phyloP scores from a whole-genome alignment of 2,797 vertebrate species.

The Amblyopsis hoosieri region DNA sequence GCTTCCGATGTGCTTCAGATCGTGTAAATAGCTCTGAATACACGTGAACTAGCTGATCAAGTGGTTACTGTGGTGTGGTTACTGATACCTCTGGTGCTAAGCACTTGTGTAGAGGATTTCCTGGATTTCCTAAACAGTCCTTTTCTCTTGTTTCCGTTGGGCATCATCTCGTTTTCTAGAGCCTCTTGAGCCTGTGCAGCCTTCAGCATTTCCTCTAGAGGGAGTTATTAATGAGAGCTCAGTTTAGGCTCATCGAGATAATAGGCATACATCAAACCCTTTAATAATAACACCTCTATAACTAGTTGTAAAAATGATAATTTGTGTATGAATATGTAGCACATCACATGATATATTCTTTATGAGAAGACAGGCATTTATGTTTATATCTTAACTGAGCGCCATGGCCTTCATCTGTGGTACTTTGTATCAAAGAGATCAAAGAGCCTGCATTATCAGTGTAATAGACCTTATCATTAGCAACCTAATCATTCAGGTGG shows the following conservation, averaged over 20 bases:
- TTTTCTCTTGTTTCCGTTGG: conserved; percentile 73
- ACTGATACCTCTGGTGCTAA: conserved; percentile 81
- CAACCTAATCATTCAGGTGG: too few species aligned
- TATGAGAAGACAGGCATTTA: background rate
- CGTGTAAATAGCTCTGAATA: background rate
- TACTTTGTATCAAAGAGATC: conserved; percentile 32
- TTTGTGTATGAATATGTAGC: too few species aligned
- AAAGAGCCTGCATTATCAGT: conserved; percentile 45
- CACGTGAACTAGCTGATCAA: background rate
- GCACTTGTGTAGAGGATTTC: conserved; percentile 79
- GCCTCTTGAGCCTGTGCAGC: conserved; percentile 86
- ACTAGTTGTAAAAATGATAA: too few species aligned
- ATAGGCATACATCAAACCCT: background rate
- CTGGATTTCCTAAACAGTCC: conserved; percentile 84
- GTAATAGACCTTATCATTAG: background rate
- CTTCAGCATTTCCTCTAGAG: conserved; percentile 87
- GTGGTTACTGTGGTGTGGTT: background rate
- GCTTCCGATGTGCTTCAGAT: too few species aligned
- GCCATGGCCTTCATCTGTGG: conserved; percentile 20
- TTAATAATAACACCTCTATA: background rate
- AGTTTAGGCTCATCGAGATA: background rate
- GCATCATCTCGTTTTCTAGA: conserved; percentile 83
- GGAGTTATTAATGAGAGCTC: background rate
- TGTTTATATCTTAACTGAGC: conserved; percentile 34
- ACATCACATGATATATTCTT: too few species aligned